Conservation (phyloP, 2,797 vertebrate species). For the Ctenosaura bakeri region DNA sequence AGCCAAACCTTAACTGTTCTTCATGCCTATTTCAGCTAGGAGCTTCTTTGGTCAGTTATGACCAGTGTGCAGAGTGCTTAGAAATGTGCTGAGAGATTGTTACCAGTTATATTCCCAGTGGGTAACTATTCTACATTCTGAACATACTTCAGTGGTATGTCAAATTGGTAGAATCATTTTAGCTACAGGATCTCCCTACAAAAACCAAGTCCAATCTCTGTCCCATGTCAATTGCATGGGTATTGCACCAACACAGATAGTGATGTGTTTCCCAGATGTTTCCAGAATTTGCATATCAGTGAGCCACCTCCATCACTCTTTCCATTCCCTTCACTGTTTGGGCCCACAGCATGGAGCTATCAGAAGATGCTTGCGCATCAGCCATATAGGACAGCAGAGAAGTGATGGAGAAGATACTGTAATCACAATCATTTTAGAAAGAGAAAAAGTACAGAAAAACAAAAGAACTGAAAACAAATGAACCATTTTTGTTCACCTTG, state of each 20-base stretch:
- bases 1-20: neutral
- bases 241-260: neutral
- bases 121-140: no score
- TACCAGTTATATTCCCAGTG: no score
- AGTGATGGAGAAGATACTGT: neutral
- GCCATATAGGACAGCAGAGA: neutral
- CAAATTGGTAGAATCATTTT: neutral
- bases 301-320: neutral
- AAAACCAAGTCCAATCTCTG: neutral
- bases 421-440: neutral
- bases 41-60: neutral
- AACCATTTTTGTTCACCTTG: conserved; percentile 18
- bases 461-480: conserved; percentile 5
- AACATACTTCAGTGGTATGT: no score
- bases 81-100: no score
- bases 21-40: neutral
- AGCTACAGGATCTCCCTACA: neutral
- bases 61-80: no score
- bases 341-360: neutral
- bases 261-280: neutral
- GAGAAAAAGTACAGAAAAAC: neutral
- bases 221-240: no score
- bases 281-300: neutral
- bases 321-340: neutral
- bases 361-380: neutral